Evolutionary conservation across 2,113 vertebrate genomes (phyloP), one percentile per base, ranked within the genome.

Genomic region (Peromyscus leucopus): DNA sequence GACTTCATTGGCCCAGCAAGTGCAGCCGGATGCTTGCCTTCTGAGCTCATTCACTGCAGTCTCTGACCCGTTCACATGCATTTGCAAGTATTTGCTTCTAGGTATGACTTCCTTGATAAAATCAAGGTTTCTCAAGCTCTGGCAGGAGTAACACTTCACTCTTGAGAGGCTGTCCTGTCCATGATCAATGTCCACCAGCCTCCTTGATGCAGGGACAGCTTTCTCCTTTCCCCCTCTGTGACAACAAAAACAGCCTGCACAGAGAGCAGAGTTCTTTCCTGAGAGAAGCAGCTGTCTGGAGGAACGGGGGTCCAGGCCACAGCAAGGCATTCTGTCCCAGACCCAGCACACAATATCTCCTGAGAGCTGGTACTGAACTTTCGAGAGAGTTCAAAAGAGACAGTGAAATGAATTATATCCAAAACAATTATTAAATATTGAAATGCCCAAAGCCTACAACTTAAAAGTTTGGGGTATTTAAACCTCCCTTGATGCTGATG

Each of bases 211-310:
- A 42, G 17, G 12, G 7, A 4, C 21, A 17, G 1, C 21, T 22
- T 0, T 3, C 0, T 46, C 46, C 28, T 21, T 21, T 33, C n/a
- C 7, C 0, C 16, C n/a, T 42, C 1, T 1, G 10, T 19, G n/a
- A 63, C 69, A 72, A 8, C 42, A 42, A 9, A 28, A 67, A 33
- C 12, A 0, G 42, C 57, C 72, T 36, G 48, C n/a, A 28, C 15
- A 48, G 42, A 22, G 7, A 26, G 33, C 63, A 33, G 2, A 2
- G 17, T 33, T 4, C 48, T 78, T 51, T 26, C 51, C 71, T 31
- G 31, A 17, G 42, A 26, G 24, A 5, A 55, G 21, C n/a, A 83
- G 74, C 39, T 46, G 13, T 10, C 72, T 10, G 51, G 51, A 9
- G 48, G 48, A 57, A 59, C 24, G 0, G 0, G 15, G 12, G 3